Conservation (phyloP, 2,888 invertebrate genomes). For the Peribatodes rhomboidaria region DNA sequence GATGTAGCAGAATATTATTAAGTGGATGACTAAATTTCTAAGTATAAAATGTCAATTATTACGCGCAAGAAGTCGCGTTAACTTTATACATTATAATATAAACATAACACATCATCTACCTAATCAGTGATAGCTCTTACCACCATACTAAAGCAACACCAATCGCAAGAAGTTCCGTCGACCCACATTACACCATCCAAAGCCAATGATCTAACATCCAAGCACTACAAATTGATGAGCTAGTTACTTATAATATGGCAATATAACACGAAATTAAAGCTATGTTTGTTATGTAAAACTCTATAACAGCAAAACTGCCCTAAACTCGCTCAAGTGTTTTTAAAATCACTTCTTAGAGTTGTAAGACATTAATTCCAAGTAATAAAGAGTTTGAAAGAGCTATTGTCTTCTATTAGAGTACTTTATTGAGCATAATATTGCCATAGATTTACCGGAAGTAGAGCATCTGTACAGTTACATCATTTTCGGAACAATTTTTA, state of each 20-base stretch:
- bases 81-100: too few species aligned
- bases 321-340: background rate
- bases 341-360: background rate
- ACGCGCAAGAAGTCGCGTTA: too few species aligned
- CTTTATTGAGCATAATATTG: conserved; percentile 28
- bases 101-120: too few species aligned
- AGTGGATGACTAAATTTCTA: too few species aligned
- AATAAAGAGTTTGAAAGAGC: conserved; percentile 21
- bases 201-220: background rate
- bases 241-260: background rate
- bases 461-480: conserved; percentile 6
- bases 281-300: conserved; percentile 16
- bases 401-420: conserved; percentile 18
- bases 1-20: too few species aligned
- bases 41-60: too few species aligned
- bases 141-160: background rate
- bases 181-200: background rate
- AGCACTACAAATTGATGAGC: conserved; percentile 1
- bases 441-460: conserved; percentile 15
- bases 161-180: background rate
- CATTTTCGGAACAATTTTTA: conserved; percentile 3
- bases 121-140: background rate
- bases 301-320: conserved; percentile 1
- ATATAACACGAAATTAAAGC: background rate
- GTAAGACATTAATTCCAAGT: conserved; percentile 6